Evolutionary conservation across 2,797 vertebrate species (phyloP).

Genomic region (Syndactyla subalaris): DNA sequence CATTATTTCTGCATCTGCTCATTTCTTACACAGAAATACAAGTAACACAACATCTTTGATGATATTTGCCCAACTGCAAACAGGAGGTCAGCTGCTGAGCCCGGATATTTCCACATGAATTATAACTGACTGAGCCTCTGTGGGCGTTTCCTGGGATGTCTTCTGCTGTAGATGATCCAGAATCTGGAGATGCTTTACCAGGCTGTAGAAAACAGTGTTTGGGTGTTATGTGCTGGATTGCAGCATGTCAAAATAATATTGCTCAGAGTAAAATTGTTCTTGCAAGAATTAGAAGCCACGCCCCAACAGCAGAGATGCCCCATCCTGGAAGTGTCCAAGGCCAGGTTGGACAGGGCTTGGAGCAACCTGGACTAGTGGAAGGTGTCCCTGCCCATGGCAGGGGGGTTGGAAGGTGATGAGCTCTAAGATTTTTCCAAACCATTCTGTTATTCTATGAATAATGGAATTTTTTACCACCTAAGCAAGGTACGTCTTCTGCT

Average conservation of each 20-base stretch:
- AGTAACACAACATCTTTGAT: not conserved
- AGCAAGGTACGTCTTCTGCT: not conserved
- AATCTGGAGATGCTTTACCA: not conserved
- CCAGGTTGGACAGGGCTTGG: not conserved
- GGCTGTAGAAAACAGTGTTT: not conserved
- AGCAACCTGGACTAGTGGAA: not conserved
- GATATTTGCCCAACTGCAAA: constrained; percentile 31
- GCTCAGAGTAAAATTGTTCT: not conserved
- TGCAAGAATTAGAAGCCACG: not conserved
- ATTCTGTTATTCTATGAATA: not conserved
- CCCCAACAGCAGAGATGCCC: not conserved
- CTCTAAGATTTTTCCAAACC: not conserved
- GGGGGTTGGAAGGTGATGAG: not conserved
- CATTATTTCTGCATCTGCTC: not conserved
- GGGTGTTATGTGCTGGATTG: not conserved
- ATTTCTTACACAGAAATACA: not conserved
- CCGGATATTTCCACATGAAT: not conserved
- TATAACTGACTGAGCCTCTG: not conserved
- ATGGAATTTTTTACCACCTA: not conserved
- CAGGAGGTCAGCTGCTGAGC: constrained; percentile 7
- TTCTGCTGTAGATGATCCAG: not conserved
- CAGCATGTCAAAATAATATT: not conserved
- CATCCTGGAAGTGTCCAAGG: not conserved
- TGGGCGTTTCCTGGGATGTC: not conserved
- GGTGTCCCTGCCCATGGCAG: not conserved